Evolutionary conservation across 2,797 vertebrate genomes (phyloP).

Genomic region (Rhinogobio ventralis): DNA sequence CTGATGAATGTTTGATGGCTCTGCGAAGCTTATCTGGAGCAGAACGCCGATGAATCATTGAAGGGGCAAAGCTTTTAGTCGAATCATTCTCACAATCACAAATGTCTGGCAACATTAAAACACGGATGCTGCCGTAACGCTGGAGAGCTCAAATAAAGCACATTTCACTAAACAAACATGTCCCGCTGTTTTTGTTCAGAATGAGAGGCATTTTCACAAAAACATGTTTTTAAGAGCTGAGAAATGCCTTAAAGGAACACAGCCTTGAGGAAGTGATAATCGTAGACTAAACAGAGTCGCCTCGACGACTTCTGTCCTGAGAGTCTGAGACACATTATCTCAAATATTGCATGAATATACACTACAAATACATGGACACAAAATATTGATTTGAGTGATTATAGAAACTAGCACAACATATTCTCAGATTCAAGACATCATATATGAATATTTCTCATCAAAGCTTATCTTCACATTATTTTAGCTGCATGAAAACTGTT

Average conservation of each 20-base stretch:
- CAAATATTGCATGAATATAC: neutral
- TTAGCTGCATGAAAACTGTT: neutral
- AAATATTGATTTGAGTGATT: too few relatives aligned
- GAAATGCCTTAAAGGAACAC: neutral
- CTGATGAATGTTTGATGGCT: neutral
- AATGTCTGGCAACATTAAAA: neutral
- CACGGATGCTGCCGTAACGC: neutral
- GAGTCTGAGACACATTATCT: neutral
- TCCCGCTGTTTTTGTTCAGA: neutral
- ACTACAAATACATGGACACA: neutral
- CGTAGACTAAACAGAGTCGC: conserved; percentile 1
- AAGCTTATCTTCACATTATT: neutral
- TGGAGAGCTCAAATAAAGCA: neutral
- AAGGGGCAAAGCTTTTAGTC: conserved; percentile 3
- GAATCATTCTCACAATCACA: neutral
- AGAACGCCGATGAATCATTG: neutral
- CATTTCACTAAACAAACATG: neutral
- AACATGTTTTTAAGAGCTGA: neutral
- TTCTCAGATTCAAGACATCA: neutral
- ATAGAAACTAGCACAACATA: neutral
- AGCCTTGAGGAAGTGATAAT: neutral
- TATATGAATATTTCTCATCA: neutral
- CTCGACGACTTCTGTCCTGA: too few relatives aligned
- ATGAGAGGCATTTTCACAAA: neutral
- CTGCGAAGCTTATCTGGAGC: neutral